These are phyloP conservation scores for Poeciliopsis occidentalis DNA, from an alignment of 2,113 vertebrate species.

Conservation along the genomic window DNA sequence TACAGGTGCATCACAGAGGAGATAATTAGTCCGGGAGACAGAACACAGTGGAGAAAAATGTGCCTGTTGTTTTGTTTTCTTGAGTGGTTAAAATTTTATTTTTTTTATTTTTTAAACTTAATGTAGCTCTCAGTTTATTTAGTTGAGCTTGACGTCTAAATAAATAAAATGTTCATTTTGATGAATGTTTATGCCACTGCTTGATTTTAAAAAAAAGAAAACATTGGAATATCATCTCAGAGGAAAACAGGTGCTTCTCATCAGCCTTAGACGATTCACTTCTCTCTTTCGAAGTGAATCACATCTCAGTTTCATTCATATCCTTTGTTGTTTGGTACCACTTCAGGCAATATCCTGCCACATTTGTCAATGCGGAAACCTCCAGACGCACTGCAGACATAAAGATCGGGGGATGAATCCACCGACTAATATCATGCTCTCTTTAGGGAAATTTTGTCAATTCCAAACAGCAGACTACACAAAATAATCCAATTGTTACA, in stretches of 20 bases:
- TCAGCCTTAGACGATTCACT: slow-evolving; percentile 7
- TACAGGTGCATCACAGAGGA: slow-evolving; percentile 47
- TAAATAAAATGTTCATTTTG: background rate
- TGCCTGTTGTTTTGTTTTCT: slow-evolving; percentile 19
- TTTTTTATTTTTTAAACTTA: slow-evolving; percentile 15
- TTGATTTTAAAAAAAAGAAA: background rate
- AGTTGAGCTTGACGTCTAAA: background rate
- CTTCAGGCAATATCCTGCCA: background rate
- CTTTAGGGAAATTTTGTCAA: slow-evolving; percentile 60
- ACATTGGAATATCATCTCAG: background rate
- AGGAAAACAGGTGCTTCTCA: slow-evolving; percentile 21
- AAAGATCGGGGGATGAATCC: slow-evolving; percentile 1
- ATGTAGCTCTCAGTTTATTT: background rate
- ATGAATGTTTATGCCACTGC: background rate
- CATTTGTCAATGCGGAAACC: slow-evolving; percentile 18
- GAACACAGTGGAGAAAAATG: slow-evolving; percentile 16
- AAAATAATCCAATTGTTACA: slow-evolving; percentile 31
- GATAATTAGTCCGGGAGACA: slow-evolving; percentile 50
- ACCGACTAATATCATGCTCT: slow-evolving; percentile 39
- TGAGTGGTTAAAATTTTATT: slow-evolving; percentile 1
- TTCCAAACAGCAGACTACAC: slow-evolving; percentile 13
- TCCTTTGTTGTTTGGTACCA: background rate
- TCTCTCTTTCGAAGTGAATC: background rate
- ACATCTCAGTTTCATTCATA: background rate
- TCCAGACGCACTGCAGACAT: slow-evolving; percentile 8